Conservation (phyloP, 37 sponge, comb jelly and placozoan species). For the Hexactinellida sp. region DNA sequence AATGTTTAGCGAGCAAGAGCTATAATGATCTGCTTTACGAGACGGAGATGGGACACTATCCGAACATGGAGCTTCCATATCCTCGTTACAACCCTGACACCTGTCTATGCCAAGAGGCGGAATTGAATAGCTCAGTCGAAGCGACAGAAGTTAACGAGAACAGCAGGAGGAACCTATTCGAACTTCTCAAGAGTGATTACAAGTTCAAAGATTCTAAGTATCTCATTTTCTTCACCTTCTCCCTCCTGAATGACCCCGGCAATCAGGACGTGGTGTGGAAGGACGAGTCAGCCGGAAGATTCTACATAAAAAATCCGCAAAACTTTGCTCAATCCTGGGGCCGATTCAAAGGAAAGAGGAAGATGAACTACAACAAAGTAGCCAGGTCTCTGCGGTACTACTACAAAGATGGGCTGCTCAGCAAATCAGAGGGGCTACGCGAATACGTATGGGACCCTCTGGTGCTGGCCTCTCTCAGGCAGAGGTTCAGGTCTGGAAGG, state of each 20-base stretch:
- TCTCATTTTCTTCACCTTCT: neutral
- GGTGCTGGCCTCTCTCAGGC: neutral
- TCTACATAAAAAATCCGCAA: neutral
- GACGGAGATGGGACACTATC: too few species aligned
- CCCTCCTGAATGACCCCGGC: neutral
- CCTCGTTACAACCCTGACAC: too few species aligned
- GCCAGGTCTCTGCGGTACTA: neutral
- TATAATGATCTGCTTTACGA: too few species aligned
- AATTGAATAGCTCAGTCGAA: too few species aligned
- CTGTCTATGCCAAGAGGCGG: too few species aligned
- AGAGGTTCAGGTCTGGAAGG: neutral
- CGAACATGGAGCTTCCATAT: too few species aligned
- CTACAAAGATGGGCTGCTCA: neutral
- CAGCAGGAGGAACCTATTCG: neutral
- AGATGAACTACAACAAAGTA: neutral
- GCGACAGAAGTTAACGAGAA: too few species aligned
- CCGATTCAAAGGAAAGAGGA: neutral
- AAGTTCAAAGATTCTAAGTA: neutral
- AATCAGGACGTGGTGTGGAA: neutral
- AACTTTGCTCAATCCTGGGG: neutral
- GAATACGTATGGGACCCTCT: neutral
- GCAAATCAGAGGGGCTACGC: neutral
- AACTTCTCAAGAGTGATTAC: neutral
- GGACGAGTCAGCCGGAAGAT: neutral
- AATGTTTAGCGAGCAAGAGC: too few species aligned